Conservation (phyloP, 2,888 invertebrate genomes). For the Homarus gammarus region DNA sequence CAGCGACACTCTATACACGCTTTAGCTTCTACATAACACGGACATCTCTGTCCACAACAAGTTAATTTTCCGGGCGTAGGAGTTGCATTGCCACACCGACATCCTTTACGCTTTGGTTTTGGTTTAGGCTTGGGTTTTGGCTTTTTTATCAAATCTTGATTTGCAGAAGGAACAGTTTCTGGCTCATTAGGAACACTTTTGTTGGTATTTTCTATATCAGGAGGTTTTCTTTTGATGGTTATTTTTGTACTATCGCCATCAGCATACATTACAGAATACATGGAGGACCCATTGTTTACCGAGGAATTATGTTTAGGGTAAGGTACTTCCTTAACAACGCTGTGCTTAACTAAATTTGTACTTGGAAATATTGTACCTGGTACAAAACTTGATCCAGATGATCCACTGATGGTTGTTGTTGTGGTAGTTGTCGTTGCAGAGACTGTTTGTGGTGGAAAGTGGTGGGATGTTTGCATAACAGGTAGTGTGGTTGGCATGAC, state of each 20-base stretch:
- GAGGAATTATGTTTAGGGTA: constrained; percentile 65
- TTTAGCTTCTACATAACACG: constrained; percentile 94
- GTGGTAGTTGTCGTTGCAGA: constrained; percentile 49
- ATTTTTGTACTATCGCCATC: constrained; percentile 88
- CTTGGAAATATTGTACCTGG: constrained; percentile 74
- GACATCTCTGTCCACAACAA: constrained; percentile 95
- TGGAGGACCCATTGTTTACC: constrained; percentile 82
- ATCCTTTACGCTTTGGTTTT: constrained; percentile 81
- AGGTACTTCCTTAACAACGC: constrained; percentile 55
- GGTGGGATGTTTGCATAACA: constrained; percentile 48
- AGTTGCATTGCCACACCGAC: constrained; percentile 94
- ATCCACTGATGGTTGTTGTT: constrained; percentile 53
- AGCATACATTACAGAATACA: constrained; percentile 89
- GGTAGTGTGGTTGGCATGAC: constrained; percentile 38
- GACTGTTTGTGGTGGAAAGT: constrained; percentile 47
- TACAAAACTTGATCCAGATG: constrained; percentile 51
- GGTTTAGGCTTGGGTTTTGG: constrained; percentile 75
- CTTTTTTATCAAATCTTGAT: constrained; percentile 70
- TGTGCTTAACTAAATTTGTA: constrained; percentile 75
- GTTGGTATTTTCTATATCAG: constrained; percentile 63
- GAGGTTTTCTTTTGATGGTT: constrained; percentile 87
- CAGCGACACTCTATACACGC: constrained; percentile 94
- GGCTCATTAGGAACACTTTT: constrained; percentile 65
- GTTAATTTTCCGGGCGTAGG: constrained; percentile 93
- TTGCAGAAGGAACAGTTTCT: constrained; percentile 56